Base-by-base conservation (phyloP, 2,113 vertebrate genomes). In the Gadus macrocephalus region DNA sequence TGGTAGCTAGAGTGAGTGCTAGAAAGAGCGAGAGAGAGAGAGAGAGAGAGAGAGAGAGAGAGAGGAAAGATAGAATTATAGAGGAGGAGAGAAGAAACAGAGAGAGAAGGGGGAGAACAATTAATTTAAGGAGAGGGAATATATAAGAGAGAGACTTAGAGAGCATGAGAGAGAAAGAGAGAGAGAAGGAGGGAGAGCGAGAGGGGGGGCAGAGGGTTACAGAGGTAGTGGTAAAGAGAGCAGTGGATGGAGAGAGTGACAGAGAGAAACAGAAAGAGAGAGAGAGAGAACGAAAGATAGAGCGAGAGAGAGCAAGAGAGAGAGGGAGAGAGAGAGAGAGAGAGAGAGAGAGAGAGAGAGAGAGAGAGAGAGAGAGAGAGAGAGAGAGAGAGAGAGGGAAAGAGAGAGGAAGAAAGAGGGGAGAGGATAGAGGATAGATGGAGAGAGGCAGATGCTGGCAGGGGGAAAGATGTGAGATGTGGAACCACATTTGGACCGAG, bases 401-500 rank as follows among this genome's bases (percentile, higher is more conserved):
- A 62, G 19, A 55, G 69, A 71, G 67, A 5, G 14, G 55, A 58
- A 35, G 58, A 63, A 63, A 86, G 79, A 66, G 2, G 83, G 72
- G 74, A 73, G 62, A 20, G 20, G 20, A 35, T 8, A n/a, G n/a
- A 71, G 83, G 88, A 35, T 8, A 5, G 59, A 62, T 9, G 49
- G 5, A 42, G 59, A 62, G 35, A 49, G 84, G 86, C 78, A 82
- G 76, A 84, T 78, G 79, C 82, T 85, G 83, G 84, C 85, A 82
- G 66, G 16, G 68, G 62, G 64, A 56, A 72, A 66, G 71, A 27
- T 68, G 68, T 70, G 59, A 59, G 78, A 86, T 75, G 85, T 81
- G 80, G 20, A 80, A 86, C 85, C 87, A 27, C 85, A 86, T 53
- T 90, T 88, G 86, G 86, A 84, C 35, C 0, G 69, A 89, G 86